phyloP scores from a whole-genome alignment of 2,888 invertebrate genomes.

The Tetranychus piercei region DNA sequence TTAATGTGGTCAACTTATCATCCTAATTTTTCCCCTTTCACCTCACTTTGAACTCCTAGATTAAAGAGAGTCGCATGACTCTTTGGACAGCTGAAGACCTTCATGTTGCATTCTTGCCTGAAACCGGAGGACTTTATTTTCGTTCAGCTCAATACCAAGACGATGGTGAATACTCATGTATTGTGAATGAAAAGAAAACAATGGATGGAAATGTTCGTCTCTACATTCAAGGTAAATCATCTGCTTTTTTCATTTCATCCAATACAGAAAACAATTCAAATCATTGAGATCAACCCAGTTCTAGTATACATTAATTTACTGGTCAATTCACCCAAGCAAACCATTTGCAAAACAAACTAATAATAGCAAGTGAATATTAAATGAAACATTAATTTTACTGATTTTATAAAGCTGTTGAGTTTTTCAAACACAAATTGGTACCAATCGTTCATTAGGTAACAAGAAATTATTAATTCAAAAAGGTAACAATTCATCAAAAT shows the following conservation, averaged over 20 bases:
- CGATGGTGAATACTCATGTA: constrained; percentile 26
- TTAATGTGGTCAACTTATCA: background rate
- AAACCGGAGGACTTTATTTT: constrained; percentile 23
- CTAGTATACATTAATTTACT: no score
- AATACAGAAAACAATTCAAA: no score
- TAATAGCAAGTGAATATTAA: background rate
- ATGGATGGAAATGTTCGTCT: constrained; percentile 20
- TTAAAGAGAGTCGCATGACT: constrained; percentile 18
- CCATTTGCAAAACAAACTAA: background rate
- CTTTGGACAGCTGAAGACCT: constrained; percentile 24
- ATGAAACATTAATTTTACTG: no score
- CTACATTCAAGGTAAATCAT: constrained; percentile 24
- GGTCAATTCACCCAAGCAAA: background rate
- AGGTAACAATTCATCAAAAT: background rate
- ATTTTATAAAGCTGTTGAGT: no score
- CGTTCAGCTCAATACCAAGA: constrained; percentile 23
- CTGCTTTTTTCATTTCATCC: no score
- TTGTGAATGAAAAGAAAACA: constrained; percentile 24
- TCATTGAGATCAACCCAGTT: no score
- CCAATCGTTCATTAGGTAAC: no score
- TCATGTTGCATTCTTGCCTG: constrained; percentile 24
- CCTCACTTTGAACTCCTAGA: background rate
- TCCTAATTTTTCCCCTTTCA: background rate
- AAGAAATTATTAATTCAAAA: background rate
- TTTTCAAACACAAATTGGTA: no score